Conservation (phyloP, 2,113 vertebrate species). For the Pica pica region DNA sequence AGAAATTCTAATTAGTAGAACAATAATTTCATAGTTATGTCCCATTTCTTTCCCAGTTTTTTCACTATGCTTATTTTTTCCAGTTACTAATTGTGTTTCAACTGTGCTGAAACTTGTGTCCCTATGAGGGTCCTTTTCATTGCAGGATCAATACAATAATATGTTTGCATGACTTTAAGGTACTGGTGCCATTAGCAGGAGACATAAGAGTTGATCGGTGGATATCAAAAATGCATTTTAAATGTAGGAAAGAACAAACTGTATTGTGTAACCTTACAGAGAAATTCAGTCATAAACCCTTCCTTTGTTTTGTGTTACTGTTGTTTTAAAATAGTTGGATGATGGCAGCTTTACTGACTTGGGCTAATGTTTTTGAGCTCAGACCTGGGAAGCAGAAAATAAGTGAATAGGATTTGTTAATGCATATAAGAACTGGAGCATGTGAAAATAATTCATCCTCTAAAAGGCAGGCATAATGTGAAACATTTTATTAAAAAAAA, state of each 20-base stretch:
- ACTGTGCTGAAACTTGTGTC: not conserved
- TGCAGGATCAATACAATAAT: not conserved
- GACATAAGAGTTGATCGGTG: not conserved
- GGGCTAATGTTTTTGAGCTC: not conserved
- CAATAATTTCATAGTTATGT: not conserved
- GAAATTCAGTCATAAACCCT: not conserved
- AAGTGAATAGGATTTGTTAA: not conserved
- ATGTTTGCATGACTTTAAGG: not conserved
- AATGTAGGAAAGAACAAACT: not conserved
- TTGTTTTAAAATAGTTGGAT: not conserved
- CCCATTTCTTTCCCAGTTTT: not conserved
- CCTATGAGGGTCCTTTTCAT: not conserved
- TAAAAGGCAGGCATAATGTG: not conserved
- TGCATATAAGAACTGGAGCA: conserved; percentile 1
- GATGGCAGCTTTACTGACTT: not conserved
- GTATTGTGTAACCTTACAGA: not conserved
- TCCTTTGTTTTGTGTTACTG: not conserved
- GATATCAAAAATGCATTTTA: not conserved
- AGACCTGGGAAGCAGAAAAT: not conserved
- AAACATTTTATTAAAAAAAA: not conserved
- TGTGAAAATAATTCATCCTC: not conserved
- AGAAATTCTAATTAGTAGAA: not conserved
- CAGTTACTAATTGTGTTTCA: not conserved
- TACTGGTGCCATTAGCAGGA: not conserved
- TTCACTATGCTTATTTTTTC: not conserved